A percentile compares a stretch with the other conserved stretches of the same genome.
These are phyloP conservation scores for Penaeus chinensis DNA, from an alignment of 1,140 invertebrate species.

Conservation along the genomic window DNA sequence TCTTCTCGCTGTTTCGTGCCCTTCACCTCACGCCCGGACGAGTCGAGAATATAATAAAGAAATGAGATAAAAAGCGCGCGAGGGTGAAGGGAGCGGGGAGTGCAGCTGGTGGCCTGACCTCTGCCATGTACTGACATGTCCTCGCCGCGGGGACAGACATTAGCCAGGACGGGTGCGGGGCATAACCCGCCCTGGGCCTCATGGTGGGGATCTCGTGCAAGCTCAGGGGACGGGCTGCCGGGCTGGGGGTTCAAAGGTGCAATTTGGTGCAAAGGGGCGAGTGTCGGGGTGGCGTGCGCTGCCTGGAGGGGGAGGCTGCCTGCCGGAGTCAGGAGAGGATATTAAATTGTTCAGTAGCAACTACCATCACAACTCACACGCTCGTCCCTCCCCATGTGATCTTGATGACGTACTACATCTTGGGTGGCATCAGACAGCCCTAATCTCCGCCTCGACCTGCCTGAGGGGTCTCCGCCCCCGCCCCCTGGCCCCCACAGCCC, in stretches of 20 bases:
- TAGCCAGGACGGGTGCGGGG: conserved; percentile 43
- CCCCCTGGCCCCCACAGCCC: conserved; percentile 27
- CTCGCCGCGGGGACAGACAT: conserved; percentile 51
- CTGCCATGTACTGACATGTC: conserved; percentile 57
- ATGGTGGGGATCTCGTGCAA: conserved; percentile 31
- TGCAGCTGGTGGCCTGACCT: conserved; percentile 47
- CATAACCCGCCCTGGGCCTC: conserved; percentile 33
- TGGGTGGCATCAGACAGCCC: conserved; percentile 45
- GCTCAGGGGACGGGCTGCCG: conserved; percentile 4
- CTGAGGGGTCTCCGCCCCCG: conserved; percentile 21
- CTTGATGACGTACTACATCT: conserved; percentile 31
- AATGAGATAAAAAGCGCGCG: neutral
- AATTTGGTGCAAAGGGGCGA: conserved; percentile 46
- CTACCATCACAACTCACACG: conserved; percentile 19
- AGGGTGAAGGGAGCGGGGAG: neutral
- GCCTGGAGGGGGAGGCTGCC: conserved; percentile 2
- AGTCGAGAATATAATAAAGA: neutral
- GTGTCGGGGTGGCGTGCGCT: conserved; percentile 18
- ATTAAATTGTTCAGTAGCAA: conserved; percentile 41
- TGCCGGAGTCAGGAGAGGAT: neutral
- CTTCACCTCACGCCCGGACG: neutral
- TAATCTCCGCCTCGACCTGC: conserved; percentile 34
- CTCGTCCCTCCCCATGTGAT: conserved; percentile 27
- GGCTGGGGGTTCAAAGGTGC: conserved; percentile 51
- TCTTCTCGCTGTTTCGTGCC: no score